phyloP scores from a whole-genome alignment of 2,797 vertebrate species.

The Eutrigla gurnardus region DNA sequence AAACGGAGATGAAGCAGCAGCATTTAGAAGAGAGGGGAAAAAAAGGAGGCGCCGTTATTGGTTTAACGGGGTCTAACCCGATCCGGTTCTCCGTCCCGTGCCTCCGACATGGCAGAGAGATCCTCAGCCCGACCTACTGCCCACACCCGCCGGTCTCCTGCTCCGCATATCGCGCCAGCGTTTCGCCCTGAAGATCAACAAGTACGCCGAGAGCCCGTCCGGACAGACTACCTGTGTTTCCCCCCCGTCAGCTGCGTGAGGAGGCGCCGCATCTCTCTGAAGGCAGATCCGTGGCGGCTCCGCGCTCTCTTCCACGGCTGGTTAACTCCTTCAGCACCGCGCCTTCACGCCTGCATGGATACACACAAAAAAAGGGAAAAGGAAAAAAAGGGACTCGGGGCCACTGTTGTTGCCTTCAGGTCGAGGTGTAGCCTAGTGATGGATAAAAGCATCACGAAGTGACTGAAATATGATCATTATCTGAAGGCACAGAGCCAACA shows the following conservation, averaged over 20 bases:
- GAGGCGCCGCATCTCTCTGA: conserved; percentile 68
- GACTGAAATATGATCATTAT: neutral
- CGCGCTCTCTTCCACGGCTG: conserved; percentile 49
- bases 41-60: conserved; percentile 72
- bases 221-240: conserved; percentile 70
- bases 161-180: conserved; percentile 49
- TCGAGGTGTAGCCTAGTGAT: neutral
- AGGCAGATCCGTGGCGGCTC: conserved; percentile 66
- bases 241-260: conserved; percentile 73
- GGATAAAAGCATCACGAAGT: neutral
- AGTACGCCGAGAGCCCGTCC: conserved; percentile 70
- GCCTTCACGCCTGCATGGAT: conserved; percentile 14
- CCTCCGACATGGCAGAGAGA: conserved; percentile 74
- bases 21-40: conserved; percentile 47
- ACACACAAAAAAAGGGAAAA: neutral
- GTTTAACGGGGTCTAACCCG: conserved; percentile 73
- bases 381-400: neutral
- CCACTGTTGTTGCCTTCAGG: conserved; percentile 6
- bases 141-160: conserved; percentile 35
- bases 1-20: conserved; percentile 61
- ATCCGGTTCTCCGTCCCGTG: conserved; percentile 76
- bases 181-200: conserved; percentile 81
- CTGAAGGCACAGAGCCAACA: conserved; percentile 2
- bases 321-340: conserved; percentile 71
- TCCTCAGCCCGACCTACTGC: conserved; percentile 52